Conservation (phyloP, 1,140 invertebrate species). For the Drosophila novamexicana region DNA sequence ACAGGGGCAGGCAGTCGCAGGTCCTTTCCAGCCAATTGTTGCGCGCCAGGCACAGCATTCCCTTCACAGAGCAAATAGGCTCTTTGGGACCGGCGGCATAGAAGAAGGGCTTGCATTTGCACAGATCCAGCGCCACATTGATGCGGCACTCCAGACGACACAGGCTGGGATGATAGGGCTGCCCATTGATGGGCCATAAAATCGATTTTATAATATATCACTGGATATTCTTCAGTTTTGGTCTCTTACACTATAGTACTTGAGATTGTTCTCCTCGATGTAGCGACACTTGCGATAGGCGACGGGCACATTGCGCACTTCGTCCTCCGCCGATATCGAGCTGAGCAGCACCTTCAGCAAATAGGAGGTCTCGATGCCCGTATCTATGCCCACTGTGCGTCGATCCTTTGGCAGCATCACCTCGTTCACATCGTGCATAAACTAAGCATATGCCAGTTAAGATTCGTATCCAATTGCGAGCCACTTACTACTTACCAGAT, state of each 20-base stretch:
- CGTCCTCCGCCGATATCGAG: constrained; percentile 57
- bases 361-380: constrained; percentile 43
- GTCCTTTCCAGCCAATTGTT: constrained; percentile 60
- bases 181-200: too few relatives aligned
- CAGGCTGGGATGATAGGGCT: constrained; percentile 70
- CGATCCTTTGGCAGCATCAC: constrained; percentile 60
- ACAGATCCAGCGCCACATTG: constrained; percentile 50
- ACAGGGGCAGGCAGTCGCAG: constrained; percentile 63
- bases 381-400: constrained; percentile 45
- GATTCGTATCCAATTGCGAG: too few relatives aligned
- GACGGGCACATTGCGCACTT: constrained; percentile 67
- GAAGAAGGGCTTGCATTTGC: constrained; percentile 75
- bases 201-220: too few relatives aligned
- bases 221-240: too few relatives aligned
- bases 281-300: constrained; percentile 79
- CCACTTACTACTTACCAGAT: not conserved
- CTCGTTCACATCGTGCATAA: constrained; percentile 70
- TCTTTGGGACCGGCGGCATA: constrained; percentile 49
- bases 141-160: constrained; percentile 79
- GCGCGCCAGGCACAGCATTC: constrained; percentile 61
- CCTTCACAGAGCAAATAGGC: constrained; percentile 56
- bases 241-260: constrained; percentile 56
- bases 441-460: constrained; percentile 29
- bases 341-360: constrained; percentile 52
- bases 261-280: constrained; percentile 59